These are phyloP conservation scores for Eira barbara DNA, from an alignment of 2,113 vertebrate genomes.

Conservation along the genomic window DNA sequence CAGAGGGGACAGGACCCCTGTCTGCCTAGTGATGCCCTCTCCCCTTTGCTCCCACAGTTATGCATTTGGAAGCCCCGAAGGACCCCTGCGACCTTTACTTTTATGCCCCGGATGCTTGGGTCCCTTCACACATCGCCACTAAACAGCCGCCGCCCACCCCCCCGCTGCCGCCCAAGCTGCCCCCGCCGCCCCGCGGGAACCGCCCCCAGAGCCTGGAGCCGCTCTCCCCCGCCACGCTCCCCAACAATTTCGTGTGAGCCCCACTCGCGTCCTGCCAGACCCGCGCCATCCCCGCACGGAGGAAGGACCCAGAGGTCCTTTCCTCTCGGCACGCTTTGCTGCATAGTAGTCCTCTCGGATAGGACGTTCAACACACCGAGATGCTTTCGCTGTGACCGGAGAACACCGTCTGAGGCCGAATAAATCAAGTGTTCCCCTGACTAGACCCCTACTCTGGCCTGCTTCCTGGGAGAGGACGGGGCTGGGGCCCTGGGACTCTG, in stretches of 20 bases:
- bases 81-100: slow-evolving; percentile 70
- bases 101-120: slow-evolving; percentile 60
- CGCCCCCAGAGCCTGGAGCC: slow-evolving; percentile 62
- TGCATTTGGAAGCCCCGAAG: slow-evolving; percentile 67
- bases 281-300: neutral
- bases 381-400: neutral
- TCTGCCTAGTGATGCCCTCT: neutral
- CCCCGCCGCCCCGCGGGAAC: slow-evolving; percentile 60
- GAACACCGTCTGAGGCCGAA: neutral
- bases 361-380: neutral
- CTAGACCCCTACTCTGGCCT: neutral
- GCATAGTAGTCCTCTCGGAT: neutral
- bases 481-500: neutral
- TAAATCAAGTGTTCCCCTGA: slow-evolving; percentile 8
- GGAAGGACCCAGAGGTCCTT: neutral
- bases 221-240: slow-evolving; percentile 55
- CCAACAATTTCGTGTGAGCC: slow-evolving; percentile 66
- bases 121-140: slow-evolving; percentile 74
- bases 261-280: no score
- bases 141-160: slow-evolving; percentile 64
- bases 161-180: slow-evolving; percentile 67
- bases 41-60: slow-evolving; percentile 27
- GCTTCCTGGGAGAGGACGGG: neutral
- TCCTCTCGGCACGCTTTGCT: neutral
- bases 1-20: no score